Evolutionary conservation across 2,797 vertebrate species (phyloP), one percentile per base, ranked within the genome.

Genomic region (Cetoscarus ocellatus): DNA sequence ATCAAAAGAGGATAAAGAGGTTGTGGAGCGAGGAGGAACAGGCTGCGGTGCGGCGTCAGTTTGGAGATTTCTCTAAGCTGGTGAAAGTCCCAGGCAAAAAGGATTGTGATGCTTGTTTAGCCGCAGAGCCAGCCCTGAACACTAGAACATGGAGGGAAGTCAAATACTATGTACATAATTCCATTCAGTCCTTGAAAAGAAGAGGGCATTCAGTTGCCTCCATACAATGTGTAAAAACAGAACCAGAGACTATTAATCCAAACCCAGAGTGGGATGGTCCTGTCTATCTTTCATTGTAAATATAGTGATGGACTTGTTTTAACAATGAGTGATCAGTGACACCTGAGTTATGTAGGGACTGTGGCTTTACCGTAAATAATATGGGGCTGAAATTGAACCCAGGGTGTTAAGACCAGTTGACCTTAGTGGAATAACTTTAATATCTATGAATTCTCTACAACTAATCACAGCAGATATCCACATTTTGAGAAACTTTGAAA

Each of bases 111-210:
- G 86, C 90, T 0, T 93, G 92, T 82, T 84, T 94, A 68, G 88
- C 86, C 15, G 91, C 91, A 3, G 93, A 93, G 64, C 92, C 91
- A 39, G 91, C 69, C 9, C 61, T 93, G 36, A 88, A 60, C 73
- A 91, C 63, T 69, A 88, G 92, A 72, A 90, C 90, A 1, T 93
- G 92, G 92, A 83, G 87, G 72, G 91, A 93, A 75, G 86, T 93
- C 14, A 93, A 93, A 67, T 93, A 93, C 71, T 93, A 80, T 84
- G 92, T 92, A 55, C 92, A 93, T 78, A 93, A 93, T 73, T 91
- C 90, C 5, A 90, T 94, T 69, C 91, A 92, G 82, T 90, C 93
- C 0, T 67, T 90, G 51, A 92, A 86, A 70, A 87, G 89, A 85
- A 85, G 82, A 73, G 88, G 87, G 8, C 74, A 75, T 7, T 63